A percentile compares a stretch with the other conserved stretches of the same genome.
phyloP scores from a whole-genome alignment of 2,113 vertebrate species.

The Oreotrochilus melanogaster region DNA sequence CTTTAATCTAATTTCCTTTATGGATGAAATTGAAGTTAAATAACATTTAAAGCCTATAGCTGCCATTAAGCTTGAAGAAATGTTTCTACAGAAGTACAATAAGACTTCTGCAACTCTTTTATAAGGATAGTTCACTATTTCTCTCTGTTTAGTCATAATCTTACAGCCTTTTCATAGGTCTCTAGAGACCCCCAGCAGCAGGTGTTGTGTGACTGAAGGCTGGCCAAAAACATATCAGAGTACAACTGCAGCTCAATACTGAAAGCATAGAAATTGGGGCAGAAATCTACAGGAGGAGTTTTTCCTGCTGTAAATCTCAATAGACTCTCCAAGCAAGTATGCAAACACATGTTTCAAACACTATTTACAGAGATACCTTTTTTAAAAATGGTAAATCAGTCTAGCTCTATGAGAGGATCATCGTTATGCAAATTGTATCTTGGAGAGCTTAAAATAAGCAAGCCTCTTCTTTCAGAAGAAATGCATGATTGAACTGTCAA shows the following conservation, averaged over 20 bases:
- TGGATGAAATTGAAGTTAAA: not conserved
- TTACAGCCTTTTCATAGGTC: not conserved
- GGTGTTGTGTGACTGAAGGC: not conserved
- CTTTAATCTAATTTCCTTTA: not conserved
- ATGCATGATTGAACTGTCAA: conserved; percentile 28
- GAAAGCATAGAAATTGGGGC: not conserved
- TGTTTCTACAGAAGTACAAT: not conserved
- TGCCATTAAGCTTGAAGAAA: not conserved
- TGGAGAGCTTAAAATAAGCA: conserved; percentile 37
- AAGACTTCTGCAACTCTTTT: not conserved
- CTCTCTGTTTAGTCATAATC: not conserved
- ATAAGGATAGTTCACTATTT: not conserved
- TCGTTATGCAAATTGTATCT: not conserved
- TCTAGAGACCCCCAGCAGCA: not conserved
- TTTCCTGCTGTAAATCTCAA: not conserved
- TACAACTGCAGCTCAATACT: not conserved
- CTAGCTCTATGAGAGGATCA: conserved; percentile 14
- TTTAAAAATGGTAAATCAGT: not conserved
- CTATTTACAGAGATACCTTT: not conserved
- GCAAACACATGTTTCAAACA: conserved; percentile 7
- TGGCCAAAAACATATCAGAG: not conserved
- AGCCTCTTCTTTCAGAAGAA: conserved; percentile 17
- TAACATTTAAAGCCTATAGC: not conserved
- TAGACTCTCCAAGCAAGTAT: not conserved
- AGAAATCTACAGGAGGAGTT: not conserved